Conservation (phyloP, 2,113 vertebrate genomes). For the Hippocampus zosterae region DNA sequence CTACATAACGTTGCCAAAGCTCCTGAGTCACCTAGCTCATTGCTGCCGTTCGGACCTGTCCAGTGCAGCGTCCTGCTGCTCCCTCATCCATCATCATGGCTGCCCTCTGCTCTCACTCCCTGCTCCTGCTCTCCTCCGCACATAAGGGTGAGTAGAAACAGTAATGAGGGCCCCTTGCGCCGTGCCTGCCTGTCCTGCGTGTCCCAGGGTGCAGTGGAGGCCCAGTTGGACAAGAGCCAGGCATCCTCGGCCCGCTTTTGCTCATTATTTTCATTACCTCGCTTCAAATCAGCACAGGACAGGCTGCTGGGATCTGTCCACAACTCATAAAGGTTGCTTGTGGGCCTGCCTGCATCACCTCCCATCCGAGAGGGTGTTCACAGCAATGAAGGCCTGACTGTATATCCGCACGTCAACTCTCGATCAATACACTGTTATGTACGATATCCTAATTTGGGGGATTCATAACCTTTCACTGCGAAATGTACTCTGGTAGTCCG, state of each 20-base stretch:
- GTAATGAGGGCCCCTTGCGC: constrained; percentile 72
- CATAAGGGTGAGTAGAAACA: constrained; percentile 46
- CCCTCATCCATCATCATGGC: constrained; percentile 62
- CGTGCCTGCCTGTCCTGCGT: constrained; percentile 62
- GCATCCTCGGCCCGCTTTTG: constrained; percentile 49
- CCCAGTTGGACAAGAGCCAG: constrained; percentile 69
- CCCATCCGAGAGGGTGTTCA: constrained; percentile 42
- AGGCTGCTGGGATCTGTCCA: constrained; percentile 74
- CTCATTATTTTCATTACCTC: constrained; percentile 78
- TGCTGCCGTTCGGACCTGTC: constrained; percentile 51
- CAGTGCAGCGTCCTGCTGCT: constrained; percentile 51
- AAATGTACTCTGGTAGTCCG: not conserved
- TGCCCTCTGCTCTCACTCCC: constrained; percentile 50
- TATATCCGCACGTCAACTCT: not conserved
- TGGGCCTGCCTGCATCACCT: constrained; percentile 36
- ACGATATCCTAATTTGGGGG: not conserved
- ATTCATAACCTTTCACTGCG: not conserved
- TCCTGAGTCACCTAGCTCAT: constrained; percentile 38
- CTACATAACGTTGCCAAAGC: constrained; percentile 49
- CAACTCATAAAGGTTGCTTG: constrained; percentile 72
- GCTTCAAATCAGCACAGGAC: constrained; percentile 72
- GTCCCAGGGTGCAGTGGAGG: constrained; percentile 69
- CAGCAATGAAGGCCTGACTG: constrained; percentile 20
- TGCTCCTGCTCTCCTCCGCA: constrained; percentile 43
- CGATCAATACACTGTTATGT: not conserved